phyloP scores from a whole-genome alignment of 2,113 vertebrate genomes.

The Progne subis region DNA sequence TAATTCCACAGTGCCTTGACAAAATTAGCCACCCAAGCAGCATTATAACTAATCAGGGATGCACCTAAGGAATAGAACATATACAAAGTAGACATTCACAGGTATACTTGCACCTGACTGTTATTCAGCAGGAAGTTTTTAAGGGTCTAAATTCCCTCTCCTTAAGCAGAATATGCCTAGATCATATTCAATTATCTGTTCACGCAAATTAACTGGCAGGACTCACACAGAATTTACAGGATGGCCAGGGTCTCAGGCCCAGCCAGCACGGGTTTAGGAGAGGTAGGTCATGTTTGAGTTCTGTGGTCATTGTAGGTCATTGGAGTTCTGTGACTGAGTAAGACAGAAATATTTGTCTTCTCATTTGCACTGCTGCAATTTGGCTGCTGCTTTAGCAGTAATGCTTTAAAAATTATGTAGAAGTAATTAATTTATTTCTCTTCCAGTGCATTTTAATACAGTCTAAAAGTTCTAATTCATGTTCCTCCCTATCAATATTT shows the following conservation, averaged over 20 bases:
- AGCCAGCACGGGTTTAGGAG: too few relatives aligned
- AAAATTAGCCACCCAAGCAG: background rate
- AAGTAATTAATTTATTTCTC: slow-evolving; percentile 48
- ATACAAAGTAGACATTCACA: background rate
- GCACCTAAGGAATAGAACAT: background rate
- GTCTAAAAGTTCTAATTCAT: slow-evolving; percentile 54
- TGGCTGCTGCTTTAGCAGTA: slow-evolving; percentile 8
- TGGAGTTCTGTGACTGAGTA: background rate
- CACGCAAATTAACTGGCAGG: background rate
- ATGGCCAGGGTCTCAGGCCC: too few relatives aligned
- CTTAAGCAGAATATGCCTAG: background rate
- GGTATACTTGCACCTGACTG: background rate
- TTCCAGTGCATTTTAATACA: slow-evolving; percentile 55
- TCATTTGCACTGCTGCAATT: slow-evolving; percentile 16
- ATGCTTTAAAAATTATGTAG: slow-evolving; percentile 39
- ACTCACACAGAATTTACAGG: background rate
- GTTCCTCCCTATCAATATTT: slow-evolving; percentile 29
- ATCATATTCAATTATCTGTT: background rate
- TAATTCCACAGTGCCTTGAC: background rate
- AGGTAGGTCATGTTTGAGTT: too few relatives aligned
- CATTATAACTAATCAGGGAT: background rate
- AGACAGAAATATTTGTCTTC: slow-evolving; percentile 52
- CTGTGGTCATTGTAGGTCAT: too few relatives aligned
- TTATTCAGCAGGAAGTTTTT: background rate
- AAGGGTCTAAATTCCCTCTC: background rate